A percentile compares a stretch with the other conserved stretches of the same genome.
phyloP scores from a whole-genome alignment of 2,113 vertebrate genomes.

The Oenanthe oenanthe region DNA sequence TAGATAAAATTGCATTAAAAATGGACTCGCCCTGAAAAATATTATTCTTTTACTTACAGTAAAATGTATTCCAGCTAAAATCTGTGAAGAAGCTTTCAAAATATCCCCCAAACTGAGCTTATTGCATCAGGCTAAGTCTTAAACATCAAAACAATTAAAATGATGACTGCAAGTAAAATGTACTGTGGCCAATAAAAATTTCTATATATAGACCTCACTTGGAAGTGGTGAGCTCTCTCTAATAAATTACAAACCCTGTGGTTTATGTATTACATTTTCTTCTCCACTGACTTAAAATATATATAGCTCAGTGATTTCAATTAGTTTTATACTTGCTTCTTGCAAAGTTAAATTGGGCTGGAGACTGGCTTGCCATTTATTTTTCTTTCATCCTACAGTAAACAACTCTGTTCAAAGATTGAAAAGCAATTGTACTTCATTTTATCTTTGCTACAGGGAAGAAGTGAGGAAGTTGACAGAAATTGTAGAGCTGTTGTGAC shows the following conservation, averaged over 20 bases:
- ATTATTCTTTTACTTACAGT: background rate
- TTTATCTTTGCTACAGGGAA: background rate
- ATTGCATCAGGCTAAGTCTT: background rate
- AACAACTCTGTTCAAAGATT: background rate
- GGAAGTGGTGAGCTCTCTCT: background rate
- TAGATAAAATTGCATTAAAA: constrained; percentile 9
- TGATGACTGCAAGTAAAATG: background rate
- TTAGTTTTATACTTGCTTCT: background rate
- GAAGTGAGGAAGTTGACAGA: background rate
- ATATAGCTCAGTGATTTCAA: background rate
- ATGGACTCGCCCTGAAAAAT: background rate
- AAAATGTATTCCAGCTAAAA: background rate
- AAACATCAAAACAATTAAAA: background rate
- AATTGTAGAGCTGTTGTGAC: background rate
- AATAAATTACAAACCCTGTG: background rate
- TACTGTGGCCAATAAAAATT: background rate
- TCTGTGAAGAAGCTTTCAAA: background rate
- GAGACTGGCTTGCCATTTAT: background rate
- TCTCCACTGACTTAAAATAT: background rate
- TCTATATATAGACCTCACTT: background rate
- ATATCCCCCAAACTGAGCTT: background rate
- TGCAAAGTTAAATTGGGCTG: background rate
- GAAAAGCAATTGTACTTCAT: background rate
- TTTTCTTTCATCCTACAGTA: background rate
- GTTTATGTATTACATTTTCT: constrained; percentile 3